Conservation (phyloP, 2,113 vertebrate species). For the Amazona vittata region DNA sequence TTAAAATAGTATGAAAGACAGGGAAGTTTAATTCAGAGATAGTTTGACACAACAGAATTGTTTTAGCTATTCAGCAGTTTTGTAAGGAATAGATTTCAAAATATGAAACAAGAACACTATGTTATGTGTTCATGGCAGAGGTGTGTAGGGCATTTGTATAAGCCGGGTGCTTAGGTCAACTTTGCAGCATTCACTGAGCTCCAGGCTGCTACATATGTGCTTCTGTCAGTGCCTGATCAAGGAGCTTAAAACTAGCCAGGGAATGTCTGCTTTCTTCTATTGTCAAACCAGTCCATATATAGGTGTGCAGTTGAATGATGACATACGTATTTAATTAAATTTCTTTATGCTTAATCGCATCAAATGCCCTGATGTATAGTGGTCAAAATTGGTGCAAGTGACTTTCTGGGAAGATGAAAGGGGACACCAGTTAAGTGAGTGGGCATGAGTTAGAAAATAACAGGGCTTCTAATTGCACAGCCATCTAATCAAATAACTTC, state of each 20-base stretch:
- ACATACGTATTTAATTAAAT: not conserved
- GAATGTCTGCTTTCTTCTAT: not conserved
- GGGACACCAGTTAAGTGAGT: rapidly evolving
- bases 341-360: not conserved
- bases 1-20: not conserved
- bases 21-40: not conserved
- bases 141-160: not conserved
- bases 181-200: not conserved
- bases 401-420: not conserved
- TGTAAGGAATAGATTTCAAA: not conserved
- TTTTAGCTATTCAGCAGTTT: not conserved
- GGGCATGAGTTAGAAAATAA: not conserved
- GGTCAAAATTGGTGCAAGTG: not conserved
- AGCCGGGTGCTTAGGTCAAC: rapidly evolving
- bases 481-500: rapidly evolving
- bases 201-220: not conserved
- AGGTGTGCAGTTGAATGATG: not conserved
- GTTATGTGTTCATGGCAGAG: not conserved
- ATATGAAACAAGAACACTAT: not conserved
- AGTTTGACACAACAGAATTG: not conserved
- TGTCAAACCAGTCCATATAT: rapidly evolving
- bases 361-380: not conserved
- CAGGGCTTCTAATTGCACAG: not conserved
- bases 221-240: not conserved
- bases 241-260: not conserved